Percentiles rank a stretch among this genome's conserved stretches.
Evolutionary conservation across 2,797 vertebrate species (phyloP).

Genomic region (Sebastes hubbsi): DNA sequence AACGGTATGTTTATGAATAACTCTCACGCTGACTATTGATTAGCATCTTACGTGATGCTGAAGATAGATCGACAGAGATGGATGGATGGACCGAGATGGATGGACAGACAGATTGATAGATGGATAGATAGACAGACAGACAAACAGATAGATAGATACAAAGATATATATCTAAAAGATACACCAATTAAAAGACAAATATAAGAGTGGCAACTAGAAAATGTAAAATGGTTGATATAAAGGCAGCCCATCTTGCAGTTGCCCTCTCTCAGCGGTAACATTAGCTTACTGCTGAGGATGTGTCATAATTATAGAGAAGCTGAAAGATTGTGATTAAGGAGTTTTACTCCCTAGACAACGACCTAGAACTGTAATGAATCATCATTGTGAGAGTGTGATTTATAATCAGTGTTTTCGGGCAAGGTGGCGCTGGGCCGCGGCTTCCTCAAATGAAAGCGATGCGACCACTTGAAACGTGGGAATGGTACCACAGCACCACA

Average conservation of each 20-base stretch:
- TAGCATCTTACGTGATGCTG: not conserved
- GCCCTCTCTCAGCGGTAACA: slow-evolving; percentile 44
- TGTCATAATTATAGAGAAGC: slow-evolving; percentile 65
- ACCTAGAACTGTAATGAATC: slow-evolving; percentile 66
- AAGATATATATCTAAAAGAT: not conserved
- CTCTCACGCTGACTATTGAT: slow-evolving; percentile 11
- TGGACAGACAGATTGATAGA: too few relatives aligned
- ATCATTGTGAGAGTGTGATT: slow-evolving; percentile 44
- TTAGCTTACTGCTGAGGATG: slow-evolving; percentile 57
- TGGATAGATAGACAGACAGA: not conserved
- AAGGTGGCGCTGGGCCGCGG: not conserved
- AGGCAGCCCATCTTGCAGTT: slow-evolving; percentile 1
- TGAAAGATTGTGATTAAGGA: slow-evolving; percentile 64
- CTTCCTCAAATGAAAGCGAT: slow-evolving; percentile 21
- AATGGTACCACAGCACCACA: not conserved
- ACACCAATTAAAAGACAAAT: slow-evolving; percentile 3
- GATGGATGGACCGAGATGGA: not conserved
- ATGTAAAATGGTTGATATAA: not conserved
- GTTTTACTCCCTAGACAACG: slow-evolving; percentile 61
- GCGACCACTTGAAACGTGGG: slow-evolving; percentile 12
- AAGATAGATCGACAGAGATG: not conserved
- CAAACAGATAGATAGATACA: not conserved
- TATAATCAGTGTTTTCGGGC: slow-evolving; percentile 55
- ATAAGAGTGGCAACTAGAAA: not conserved
- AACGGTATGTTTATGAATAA: slow-evolving; percentile 30